A percentile compares a stretch with the other conserved stretches of the same genome.
These are phyloP conservation scores for Priocnemis perturbator DNA, from an alignment of 2,888 invertebrate species.

Conservation along the genomic window DNA sequence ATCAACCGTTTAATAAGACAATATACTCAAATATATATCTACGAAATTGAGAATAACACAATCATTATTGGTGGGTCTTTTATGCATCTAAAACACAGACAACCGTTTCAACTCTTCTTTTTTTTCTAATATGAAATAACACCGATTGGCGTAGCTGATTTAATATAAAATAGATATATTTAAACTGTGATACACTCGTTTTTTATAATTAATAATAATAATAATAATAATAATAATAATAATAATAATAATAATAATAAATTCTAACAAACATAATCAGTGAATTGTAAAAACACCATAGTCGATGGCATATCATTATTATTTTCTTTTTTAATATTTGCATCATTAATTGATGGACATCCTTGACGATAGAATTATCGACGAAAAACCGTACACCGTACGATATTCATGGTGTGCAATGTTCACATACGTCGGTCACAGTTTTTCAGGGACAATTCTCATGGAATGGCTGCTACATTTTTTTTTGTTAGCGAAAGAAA, in stretches of 20 bases:
- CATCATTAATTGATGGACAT: constrained; percentile 29
- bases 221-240: constrained; percentile 47
- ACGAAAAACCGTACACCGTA: constrained; percentile 20
- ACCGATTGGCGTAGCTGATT: constrained; percentile 37
- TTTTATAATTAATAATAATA: constrained; percentile 54
- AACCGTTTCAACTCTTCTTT: not conserved
- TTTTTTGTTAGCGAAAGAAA: constrained; percentile 22
- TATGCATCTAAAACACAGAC: not conserved
- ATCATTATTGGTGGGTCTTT: constrained; percentile 7
- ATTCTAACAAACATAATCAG: constrained; percentile 63
- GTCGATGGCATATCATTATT: constrained; percentile 46
- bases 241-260: constrained; percentile 55
- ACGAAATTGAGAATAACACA: not conserved
- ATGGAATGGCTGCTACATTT: constrained; percentile 49
- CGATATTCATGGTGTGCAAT: constrained; percentile 3
- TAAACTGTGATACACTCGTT: constrained; percentile 68
- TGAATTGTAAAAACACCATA: constrained; percentile 52
- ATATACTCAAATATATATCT: constrained; percentile 12
- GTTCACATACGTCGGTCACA: constrained; percentile 16
- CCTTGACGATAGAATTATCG: constrained; percentile 29
- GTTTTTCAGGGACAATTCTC: constrained; percentile 34
- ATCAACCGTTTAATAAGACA: constrained; percentile 7
- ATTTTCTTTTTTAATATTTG: too few relatives aligned
- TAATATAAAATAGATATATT: constrained; percentile 71
- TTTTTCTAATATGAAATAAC: constrained; percentile 15